Evolutionary conservation across 2,888 invertebrate species (phyloP), one percentile per base, ranked within the genome.

Genomic region (Belgica antarctica): DNA sequence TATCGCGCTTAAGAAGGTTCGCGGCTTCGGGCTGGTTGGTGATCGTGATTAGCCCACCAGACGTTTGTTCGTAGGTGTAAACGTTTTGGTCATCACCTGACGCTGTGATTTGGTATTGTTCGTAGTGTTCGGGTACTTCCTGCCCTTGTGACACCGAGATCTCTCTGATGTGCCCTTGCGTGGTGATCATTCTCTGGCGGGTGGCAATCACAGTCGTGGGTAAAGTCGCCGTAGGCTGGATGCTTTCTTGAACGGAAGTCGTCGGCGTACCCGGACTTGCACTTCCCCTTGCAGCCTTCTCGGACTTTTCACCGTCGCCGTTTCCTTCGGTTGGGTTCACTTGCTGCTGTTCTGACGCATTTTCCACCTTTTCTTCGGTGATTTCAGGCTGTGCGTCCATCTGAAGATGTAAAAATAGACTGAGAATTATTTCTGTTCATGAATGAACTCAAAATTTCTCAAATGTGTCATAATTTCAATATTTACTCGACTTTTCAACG

Each of bases 141-240:
- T 59, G 70, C 24, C 47, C 31, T 57, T 70, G 70, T 27, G 41
- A 8, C 2, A 70, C 61, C 8, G 70, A 34, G 27, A 70, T 70
- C 36, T 70, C 70, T 10, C 70, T 31, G 75, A 80, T 75, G 59
- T 80, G 80, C 22, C 80, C 80, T 2, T 79, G 76, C 19, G 81
- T 80, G 71, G 80, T 80, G 24, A 80, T 74, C 63, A 80, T 80
- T 34, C 80, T 76, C 4, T 71, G 71, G 12, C 71, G 19, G 77
- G 78, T 70, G 75, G 78, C 2, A 75, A 73, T 25, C 76, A 75
- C 71, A 19, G 75, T 75, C 71, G 76, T 73, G 12, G 75, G 73
- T 25, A 74, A 71, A 52, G 73, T 66, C 70, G 73, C 12, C 69
- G 73, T 52, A 31, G 71, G 72, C 62, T 71, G 69, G 1, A 41